These are phyloP conservation scores for Rhabdomys dilectus DNA, from an alignment of 2,113 vertebrate genomes.

Conservation along the genomic window DNA sequence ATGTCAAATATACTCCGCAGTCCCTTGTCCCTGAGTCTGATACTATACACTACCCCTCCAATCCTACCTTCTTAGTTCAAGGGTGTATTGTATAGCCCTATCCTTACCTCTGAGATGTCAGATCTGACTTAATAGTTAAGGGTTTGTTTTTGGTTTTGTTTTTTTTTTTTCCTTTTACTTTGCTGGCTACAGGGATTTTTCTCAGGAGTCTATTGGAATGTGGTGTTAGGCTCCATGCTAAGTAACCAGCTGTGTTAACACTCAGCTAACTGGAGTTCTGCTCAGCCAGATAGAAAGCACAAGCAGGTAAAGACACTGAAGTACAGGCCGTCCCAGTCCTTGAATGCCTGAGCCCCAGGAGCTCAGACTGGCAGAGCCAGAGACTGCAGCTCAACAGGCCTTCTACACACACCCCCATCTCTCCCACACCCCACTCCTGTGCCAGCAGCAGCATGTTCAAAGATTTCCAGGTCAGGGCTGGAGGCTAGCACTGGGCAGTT, in stretches of 20 bases:
- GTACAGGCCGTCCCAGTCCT: not conserved
- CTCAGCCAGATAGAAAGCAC: not conserved
- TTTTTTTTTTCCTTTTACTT: not conserved
- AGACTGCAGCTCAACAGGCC: not conserved
- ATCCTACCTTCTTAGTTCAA: not conserved
- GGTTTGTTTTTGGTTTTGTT: no score
- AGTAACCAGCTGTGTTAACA: not conserved
- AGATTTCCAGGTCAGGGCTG: no score
- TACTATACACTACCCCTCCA: no score
- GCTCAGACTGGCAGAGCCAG: not conserved
- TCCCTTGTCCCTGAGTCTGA: no score
- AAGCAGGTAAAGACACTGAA: not conserved
- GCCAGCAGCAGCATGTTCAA: no score
- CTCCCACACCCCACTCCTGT: no score
- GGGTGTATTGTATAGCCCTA: not conserved
- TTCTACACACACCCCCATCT: no score
- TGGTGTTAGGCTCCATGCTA: not conserved
- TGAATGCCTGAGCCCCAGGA: not conserved
- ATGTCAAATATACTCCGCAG: no score
- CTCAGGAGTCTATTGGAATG: accelerated
- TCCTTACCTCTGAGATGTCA: not conserved
- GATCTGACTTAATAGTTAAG: not conserved
- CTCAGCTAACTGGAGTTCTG: not conserved
- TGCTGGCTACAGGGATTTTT: not conserved
- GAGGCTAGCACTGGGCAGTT: not conserved